Evolutionary conservation across 2,888 invertebrate species (phyloP).

Genomic region (Druceiella hillmani): DNA sequence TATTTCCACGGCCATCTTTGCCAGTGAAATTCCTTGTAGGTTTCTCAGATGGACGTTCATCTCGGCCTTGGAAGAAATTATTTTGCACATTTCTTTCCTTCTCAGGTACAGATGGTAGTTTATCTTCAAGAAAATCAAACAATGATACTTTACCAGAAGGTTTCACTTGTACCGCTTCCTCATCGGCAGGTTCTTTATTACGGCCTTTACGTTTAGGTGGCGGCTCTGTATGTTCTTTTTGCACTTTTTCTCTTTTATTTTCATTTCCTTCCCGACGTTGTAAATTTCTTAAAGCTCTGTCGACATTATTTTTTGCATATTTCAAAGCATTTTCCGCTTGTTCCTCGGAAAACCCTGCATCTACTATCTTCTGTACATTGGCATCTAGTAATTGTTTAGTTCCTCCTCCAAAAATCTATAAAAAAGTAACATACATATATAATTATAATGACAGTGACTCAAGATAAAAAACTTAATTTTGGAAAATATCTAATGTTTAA

Average conservation of each 20-base stretch:
- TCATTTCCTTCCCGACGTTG: constrained; percentile 53
- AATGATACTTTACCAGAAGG: constrained; percentile 76
- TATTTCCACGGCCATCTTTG: constrained; percentile 31
- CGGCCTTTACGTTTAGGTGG: constrained; percentile 44
- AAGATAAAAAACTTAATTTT: no score
- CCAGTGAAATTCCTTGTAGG: constrained; percentile 25
- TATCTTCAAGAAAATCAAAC: constrained; percentile 79
- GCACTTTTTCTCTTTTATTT: constrained; percentile 39
- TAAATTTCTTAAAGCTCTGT: constrained; percentile 61
- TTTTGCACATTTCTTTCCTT: no score
- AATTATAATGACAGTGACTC: no score
- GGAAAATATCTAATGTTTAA: no score
- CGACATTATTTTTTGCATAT: constrained; percentile 67
- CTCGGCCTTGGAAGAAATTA: constrained; percentile 23
- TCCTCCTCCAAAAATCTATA: constrained; percentile 58
- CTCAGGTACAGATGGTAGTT: constrained; percentile 58
- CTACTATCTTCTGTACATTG: constrained; percentile 72
- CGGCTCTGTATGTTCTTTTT: constrained; percentile 35
- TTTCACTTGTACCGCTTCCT: constrained; percentile 58
- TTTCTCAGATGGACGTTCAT: constrained; percentile 31
- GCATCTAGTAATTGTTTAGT: constrained; percentile 65
- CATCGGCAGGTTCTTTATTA: constrained; percentile 45
- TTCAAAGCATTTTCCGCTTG: constrained; percentile 71
- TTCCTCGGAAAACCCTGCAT: constrained; percentile 71
- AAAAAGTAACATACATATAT: no score